These are phyloP conservation scores for Platygyra sinensis DNA, from an alignment of 64 coral and sea anemone species.

Conservation along the genomic window DNA sequence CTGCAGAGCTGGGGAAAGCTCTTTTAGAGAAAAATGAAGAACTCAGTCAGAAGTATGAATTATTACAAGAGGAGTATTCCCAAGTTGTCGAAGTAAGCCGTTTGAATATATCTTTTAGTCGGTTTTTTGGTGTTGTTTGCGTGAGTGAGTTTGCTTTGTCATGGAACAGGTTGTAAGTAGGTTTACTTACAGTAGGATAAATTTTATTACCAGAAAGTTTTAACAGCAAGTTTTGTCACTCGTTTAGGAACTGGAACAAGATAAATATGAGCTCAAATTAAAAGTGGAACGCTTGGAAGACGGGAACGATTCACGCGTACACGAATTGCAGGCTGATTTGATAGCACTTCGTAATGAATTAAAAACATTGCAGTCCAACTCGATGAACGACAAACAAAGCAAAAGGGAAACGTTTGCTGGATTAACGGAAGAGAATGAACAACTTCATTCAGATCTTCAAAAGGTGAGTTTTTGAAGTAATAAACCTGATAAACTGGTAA, in stretches of 20 bases:
- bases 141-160: conserved; percentile 30
- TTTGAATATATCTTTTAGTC: conserved; percentile 35
- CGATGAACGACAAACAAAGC: conserved; percentile 61
- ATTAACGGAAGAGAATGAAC: conserved; percentile 82
- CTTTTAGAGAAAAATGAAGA: conserved; percentile 92
- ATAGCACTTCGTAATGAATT: conserved; percentile 81
- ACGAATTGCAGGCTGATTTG: conserved; percentile 81
- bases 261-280: conserved; percentile 83
- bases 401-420: conserved; percentile 81
- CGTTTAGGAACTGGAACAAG: conserved; percentile 79
- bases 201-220: conserved; percentile 22
- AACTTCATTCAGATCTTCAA: conserved; percentile 70
- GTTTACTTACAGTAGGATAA: neutral
- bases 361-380: conserved; percentile 69
- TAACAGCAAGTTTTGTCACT: conserved; percentile 15
- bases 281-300: conserved; percentile 73
- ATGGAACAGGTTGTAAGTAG: conserved; percentile 27
- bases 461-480: conserved; percentile 44
- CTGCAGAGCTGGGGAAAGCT: conserved; percentile 91
- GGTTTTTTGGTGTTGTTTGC: neutral
- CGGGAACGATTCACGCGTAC: conserved; percentile 73
- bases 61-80: conserved; percentile 82
- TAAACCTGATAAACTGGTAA: no score
- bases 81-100: conserved; percentile 71
- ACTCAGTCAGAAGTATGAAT: conserved; percentile 77